Conservation (phyloP, 2,797 vertebrate genomes). For the Fistularia commersonii region DNA sequence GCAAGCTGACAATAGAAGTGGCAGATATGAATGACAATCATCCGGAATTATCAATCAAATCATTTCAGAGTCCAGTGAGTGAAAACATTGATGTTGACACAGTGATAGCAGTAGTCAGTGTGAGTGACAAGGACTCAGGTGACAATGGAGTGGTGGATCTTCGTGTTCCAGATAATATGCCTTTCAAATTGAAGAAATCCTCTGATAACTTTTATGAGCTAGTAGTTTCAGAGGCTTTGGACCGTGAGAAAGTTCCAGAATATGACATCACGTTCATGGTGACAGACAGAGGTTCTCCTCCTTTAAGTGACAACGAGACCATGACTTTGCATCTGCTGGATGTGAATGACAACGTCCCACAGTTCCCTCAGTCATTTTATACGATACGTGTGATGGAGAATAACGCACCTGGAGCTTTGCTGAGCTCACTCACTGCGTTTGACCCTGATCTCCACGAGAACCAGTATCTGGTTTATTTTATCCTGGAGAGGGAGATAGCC, state of each 20-base stretch:
- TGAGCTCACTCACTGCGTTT: conserved; percentile 51
- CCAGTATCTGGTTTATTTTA: conserved; percentile 50
- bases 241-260: conserved; percentile 46
- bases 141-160: conserved; percentile 69
- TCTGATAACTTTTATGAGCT: conserved; percentile 63
- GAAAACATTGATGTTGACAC: conserved; percentile 28
- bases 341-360: conserved; percentile 47
- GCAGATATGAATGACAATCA: conserved; percentile 72
- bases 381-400: conserved; percentile 62
- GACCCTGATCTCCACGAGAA: conserved; percentile 61
- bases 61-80: conserved; percentile 31
- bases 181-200: conserved; percentile 61
- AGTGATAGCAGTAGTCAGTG: conserved; percentile 55
- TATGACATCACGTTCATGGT: conserved; percentile 55
- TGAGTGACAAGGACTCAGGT: conserved; percentile 64
- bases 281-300: conserved; percentile 47
- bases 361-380: conserved; percentile 53
- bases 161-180: conserved; percentile 48
- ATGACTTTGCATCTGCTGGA: conserved; percentile 48
- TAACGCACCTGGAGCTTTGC: conserved; percentile 49
- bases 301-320: conserved; percentile 50
- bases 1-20: conserved; percentile 61
- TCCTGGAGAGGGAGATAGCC: conserved; percentile 41
- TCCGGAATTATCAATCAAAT: conserved; percentile 52
- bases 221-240: conserved; percentile 48